phyloP scores from a whole-genome alignment of 2,888 invertebrate genomes.

The Pachymerium ferrugineum region DNA sequence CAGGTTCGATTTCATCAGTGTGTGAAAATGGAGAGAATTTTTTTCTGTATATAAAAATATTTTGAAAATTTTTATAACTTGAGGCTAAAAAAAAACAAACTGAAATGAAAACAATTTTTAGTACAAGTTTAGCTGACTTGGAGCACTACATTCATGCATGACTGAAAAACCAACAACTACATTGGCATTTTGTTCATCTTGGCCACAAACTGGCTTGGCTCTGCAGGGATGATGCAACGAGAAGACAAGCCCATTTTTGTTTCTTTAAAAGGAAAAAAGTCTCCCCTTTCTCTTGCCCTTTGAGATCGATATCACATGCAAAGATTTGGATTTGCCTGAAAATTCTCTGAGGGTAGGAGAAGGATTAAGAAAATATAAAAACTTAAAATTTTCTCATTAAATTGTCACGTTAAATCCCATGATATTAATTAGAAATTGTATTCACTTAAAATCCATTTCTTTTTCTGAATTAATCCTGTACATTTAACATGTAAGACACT shows the following conservation, averaged over 20 bases:
- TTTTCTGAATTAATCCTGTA: not conserved
- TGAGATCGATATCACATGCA: not conserved
- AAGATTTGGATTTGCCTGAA: not conserved
- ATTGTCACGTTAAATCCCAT: too few species aligned
- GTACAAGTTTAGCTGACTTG: not conserved
- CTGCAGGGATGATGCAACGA: not conserved
- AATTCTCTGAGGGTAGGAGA: too few species aligned
- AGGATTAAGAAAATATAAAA: not conserved
- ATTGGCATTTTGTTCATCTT: not conserved
- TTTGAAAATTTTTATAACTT: too few species aligned
- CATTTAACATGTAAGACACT: not conserved
- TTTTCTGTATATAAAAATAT: too few species aligned
- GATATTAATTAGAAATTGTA: too few species aligned
- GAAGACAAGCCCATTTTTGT: constrained; percentile 5
- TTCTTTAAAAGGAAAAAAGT: not conserved
- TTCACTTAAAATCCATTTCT: too few species aligned
- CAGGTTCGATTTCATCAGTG: too few species aligned
- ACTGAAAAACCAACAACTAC: not conserved
- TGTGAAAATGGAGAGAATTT: too few species aligned
- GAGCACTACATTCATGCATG: not conserved
- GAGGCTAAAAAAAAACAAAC: too few species aligned
- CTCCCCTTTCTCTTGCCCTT: not conserved
- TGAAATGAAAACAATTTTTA: too few species aligned
- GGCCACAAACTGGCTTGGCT: not conserved
- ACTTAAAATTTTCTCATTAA: not conserved